These are phyloP conservation scores for Camponotus pennsylvanicus DNA, from an alignment of 1,140 invertebrate genomes.

Conservation along the genomic window DNA sequence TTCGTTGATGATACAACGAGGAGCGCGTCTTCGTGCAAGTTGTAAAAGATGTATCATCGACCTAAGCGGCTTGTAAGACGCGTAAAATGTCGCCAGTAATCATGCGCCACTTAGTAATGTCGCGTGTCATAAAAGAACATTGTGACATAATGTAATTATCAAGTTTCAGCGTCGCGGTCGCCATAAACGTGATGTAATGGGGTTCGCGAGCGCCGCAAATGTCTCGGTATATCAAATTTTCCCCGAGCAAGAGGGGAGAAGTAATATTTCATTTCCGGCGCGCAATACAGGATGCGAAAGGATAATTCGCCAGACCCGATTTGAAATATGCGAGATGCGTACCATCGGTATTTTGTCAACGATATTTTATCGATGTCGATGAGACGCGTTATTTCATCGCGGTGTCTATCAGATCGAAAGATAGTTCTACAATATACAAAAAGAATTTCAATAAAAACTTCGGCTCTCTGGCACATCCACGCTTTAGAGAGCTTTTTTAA, in stretches of 20 bases:
- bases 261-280: slow-evolving; percentile 43
- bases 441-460: too few species aligned
- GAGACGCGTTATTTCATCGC: background rate
- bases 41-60: background rate
- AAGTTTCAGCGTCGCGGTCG: slow-evolving; percentile 51
- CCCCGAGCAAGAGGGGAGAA: background rate
- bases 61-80: background rate
- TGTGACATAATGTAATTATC: slow-evolving; percentile 57
- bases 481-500: background rate
- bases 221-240: slow-evolving; percentile 62
- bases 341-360: background rate
- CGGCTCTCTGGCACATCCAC: too few species aligned
- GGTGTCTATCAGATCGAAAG: background rate
- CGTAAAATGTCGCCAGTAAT: slow-evolving; percentile 26
- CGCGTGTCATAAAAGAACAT: slow-evolving; percentile 49
- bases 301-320: slow-evolving; percentile 28
- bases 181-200: slow-evolving; percentile 53
- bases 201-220: slow-evolving; percentile 15
- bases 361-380: background rate
- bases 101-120: slow-evolving; percentile 21
- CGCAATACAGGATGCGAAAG: slow-evolving; percentile 12
- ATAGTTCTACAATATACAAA: background rate
- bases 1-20: too few species aligned
- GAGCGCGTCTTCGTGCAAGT: too few species aligned
- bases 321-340: slow-evolving; percentile 8